Base-by-base conservation (phyloP, 35 echinoderm and acorn worm species). In the Ophioderma brevispina region DNA sequence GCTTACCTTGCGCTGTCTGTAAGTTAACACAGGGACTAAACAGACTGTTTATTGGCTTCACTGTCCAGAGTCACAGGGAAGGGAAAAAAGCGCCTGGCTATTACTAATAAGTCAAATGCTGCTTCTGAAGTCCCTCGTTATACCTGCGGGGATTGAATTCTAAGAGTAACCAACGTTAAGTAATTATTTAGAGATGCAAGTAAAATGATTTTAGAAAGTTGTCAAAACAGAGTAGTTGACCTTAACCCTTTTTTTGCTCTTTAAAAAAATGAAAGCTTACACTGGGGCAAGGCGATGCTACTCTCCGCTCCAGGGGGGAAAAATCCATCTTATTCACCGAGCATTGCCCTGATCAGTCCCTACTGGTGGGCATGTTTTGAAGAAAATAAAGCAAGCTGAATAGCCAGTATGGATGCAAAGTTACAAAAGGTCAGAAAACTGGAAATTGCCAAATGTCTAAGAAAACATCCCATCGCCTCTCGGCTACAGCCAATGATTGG, bases 371-470 rank as follows among this genome's bases (percentile, higher is more conserved):
- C 59, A 70, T 70, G 17, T 70, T 30, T 46, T 46, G 41, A 4
- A 46, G 41, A 70, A 70, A 25, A 70, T 70, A 70, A n/a, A n/a
- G n/a, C n/a, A n/a, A 70, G 59, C 59, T 70, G 59, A 70, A 70
- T 70, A 70, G 59, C 59, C 59, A 70, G 28, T 70, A 70, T 70
- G 59, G 59, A 70, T 70, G 59, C 59, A 70, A 70, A 70, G 59
- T 18, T 70, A 25, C 28, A 70, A 18, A 70, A 30, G 59, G 59
- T 70, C 28, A 70, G 17, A 18, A 70, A 70, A 70, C 59, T 70
- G 59, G 59, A 70, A 70, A 70, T 70, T 70, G 59, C 59, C 59
- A 70, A 70, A 70, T 70, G 59, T 70, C 59, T 70, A 70, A 70
- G 59, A 70, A 70, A 70, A 70, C 59, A 70, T 70, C 59, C 59